Conservation (phyloP, 2,797 vertebrate genomes). For the Alosa sapidissima region DNA sequence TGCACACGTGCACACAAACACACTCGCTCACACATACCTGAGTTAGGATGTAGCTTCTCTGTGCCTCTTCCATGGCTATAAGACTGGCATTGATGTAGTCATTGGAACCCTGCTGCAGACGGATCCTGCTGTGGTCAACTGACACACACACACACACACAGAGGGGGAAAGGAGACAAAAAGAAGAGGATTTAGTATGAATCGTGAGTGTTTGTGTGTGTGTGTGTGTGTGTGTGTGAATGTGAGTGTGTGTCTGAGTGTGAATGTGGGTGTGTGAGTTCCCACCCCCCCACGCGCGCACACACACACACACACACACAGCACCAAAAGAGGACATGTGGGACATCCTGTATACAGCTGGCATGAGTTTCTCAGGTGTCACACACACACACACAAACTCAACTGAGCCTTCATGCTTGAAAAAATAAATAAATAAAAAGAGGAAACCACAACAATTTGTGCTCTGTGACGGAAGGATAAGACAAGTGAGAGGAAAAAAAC, state of each 20-base stretch:
- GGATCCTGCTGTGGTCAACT: constrained; percentile 99
- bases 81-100: constrained; percentile 98
- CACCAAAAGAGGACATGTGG: too few relatives aligned
- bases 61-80: constrained; percentile 92
- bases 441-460: constrained; percentile 64
- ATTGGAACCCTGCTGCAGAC: constrained; percentile 87
- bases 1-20: not conserved
- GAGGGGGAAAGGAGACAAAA: not conserved
- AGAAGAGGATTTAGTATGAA: too few relatives aligned
- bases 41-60: constrained; percentile 97
- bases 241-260: not conserved
- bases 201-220: not conserved
- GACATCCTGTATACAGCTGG: too few relatives aligned
- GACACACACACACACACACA: constrained; percentile 36
- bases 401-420: not conserved
- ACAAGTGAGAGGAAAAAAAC: constrained; percentile 33
- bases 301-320: too few relatives aligned
- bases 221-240: not conserved
- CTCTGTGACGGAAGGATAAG: constrained; percentile 32
- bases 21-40: constrained; percentile 75
- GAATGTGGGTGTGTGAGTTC: not conserved
- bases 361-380: too few relatives aligned
- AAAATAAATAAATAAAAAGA: constrained; percentile 45
- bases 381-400: too few relatives aligned
- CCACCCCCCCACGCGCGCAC: too few relatives aligned